Evolutionary conservation across 2,797 vertebrate species (phyloP), one percentile per base, ranked within the genome.

Genomic region (Buceros bicornis): DNA sequence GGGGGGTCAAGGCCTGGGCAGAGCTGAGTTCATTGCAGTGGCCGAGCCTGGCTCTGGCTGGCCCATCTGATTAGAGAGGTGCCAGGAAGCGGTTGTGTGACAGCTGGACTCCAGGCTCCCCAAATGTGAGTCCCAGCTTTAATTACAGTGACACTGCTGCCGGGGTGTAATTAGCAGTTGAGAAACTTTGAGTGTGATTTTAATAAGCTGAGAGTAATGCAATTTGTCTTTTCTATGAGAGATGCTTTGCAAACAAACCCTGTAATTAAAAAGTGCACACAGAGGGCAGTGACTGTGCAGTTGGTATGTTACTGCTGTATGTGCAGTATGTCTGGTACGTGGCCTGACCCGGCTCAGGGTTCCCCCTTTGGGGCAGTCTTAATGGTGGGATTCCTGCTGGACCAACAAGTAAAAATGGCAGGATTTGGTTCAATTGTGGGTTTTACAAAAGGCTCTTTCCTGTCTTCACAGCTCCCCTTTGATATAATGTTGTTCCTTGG

Each of bases 201-300:
- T 90, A 93, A 90, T 94, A 95, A 94, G 82, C 84, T 64, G 88
- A 90, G 90, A 95, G 92, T 88, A 94, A 92, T 53, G 83, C 83
- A 91, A 73, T 93, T 95, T 95, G 90, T 88, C 86, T 87, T 90
- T 90, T 92, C 80, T 81, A 3, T 21, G 57, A 20, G 83, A 81
- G 80, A 45, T 78, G 82, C 85, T 88, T 85, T 80, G 77, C 62
- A 89, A 83, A 95, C 72, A 87, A 70, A 91, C 84, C 51, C 42
- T 21, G 51, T 88, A 83, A 88, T 91, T 93, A 92, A 70, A 65
- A 65, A 89, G 74, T 64, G 73, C 8, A 8, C 13, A 8, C 25
- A 13, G 1, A 22, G 67, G 78, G 65, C 43, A 6, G 69, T 0
- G 0, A 8, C 45, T 28, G n/a, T 48, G 74, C n/a, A 0, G 13